phyloP scores from a whole-genome alignment of 2,797 vertebrate species.

The Acrocephalus scirpaceus region DNA sequence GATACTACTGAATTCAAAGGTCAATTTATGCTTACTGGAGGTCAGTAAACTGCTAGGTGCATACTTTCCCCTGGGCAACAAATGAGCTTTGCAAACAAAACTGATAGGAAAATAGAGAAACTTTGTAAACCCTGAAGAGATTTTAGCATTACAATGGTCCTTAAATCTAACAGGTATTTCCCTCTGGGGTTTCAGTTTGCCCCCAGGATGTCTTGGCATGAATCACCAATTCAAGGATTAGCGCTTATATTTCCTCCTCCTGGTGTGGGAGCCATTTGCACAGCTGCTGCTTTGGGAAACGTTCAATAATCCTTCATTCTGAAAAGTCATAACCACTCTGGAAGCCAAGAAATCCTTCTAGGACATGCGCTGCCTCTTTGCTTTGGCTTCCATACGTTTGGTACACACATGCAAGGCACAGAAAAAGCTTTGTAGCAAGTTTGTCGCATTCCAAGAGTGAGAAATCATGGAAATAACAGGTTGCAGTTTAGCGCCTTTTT shows the following conservation, averaged over 20 bases:
- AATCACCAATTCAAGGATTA: neutral
- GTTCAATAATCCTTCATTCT: neutral
- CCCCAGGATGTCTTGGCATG: neutral
- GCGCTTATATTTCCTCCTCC: neutral
- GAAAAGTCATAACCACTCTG: neutral
- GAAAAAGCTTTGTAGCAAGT: neutral
- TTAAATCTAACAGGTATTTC: neutral
- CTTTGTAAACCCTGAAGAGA: neutral
- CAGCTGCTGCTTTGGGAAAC: conserved; percentile 13
- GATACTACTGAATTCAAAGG: neutral
- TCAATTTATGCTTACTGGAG: neutral
- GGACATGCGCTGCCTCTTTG: neutral
- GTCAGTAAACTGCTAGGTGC: neutral
- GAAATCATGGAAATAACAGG: neutral
- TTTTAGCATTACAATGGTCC: neutral
- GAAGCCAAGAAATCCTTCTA: conserved; percentile 20
- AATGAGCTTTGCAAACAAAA: neutral
- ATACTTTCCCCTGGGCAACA: neutral
- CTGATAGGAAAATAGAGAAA: neutral
- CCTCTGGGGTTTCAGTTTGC: neutral
- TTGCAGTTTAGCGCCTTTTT: neutral
- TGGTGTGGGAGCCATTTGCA: neutral
- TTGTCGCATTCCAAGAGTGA: neutral
- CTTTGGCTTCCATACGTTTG: neutral
- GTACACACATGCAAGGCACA: neutral